phyloP scores from a whole-genome alignment of 1,140 invertebrate species.

The Aethina tumida region DNA sequence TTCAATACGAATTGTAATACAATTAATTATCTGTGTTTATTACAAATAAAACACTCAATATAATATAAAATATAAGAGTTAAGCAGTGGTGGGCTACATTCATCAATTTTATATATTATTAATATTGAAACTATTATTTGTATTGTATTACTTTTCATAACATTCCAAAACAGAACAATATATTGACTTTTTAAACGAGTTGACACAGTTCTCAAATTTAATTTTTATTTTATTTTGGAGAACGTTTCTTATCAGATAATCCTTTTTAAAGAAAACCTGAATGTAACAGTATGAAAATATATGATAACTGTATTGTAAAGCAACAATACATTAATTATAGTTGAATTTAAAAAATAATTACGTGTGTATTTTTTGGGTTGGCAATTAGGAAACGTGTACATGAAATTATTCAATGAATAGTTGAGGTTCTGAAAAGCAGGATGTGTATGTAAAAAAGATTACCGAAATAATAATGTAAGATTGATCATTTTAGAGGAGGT shows the following conservation, averaged over 20 bases:
- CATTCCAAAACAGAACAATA: no score
- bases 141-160: no score
- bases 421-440: slow-evolving; percentile 16
- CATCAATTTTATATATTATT: background rate
- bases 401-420: no score
- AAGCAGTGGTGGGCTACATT: background rate
- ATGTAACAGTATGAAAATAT: slow-evolving; percentile 3
- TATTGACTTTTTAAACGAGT: slow-evolving; percentile 4
- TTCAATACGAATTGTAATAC: no score
- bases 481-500: slow-evolving; percentile 17
- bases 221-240: no score
- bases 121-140: slow-evolving; percentile 2
- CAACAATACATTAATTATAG: slow-evolving; percentile 5
- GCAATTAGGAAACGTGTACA: no score
- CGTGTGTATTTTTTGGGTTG: slow-evolving; percentile 14
- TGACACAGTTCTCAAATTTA: background rate
- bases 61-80: background rate
- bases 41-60: background rate
- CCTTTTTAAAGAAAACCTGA: no score
- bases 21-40: no score
- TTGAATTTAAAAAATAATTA: slow-evolving; percentile 11
- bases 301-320: slow-evolving; percentile 2
- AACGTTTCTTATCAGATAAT: no score
- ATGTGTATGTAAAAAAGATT: no score
- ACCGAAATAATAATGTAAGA: slow-evolving; percentile 23